phyloP scores from a whole-genome alignment of 2,888 invertebrate species.

The Mimumesa dahlbomi region DNA sequence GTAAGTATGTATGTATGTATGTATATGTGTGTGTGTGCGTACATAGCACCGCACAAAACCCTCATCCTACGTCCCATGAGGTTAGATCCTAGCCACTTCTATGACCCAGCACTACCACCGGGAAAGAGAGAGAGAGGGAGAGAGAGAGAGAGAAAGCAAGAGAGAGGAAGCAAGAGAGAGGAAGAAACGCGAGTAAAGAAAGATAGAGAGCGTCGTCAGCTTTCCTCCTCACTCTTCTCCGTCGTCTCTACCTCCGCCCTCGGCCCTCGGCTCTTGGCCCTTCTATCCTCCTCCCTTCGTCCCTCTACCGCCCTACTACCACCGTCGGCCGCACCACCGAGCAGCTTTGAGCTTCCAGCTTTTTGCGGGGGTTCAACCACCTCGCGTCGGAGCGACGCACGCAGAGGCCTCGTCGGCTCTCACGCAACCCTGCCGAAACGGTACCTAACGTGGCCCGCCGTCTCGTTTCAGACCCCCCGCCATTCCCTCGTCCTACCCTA shows the following conservation, averaged over 20 bases:
- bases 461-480: conserved; percentile 38
- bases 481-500: conserved; percentile 36
- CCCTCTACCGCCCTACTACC: conserved; percentile 40
- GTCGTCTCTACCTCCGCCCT: conserved; percentile 35
- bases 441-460: conserved; percentile 66
- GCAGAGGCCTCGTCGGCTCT: conserved; percentile 70
- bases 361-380: conserved; percentile 78
- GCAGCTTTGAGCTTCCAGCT: conserved; percentile 75
- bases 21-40: conserved; percentile 28
- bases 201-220: conserved; percentile 57
- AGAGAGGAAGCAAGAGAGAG: conserved; percentile 51
- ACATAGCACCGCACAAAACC: conserved; percentile 54
- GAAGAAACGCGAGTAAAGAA: conserved; percentile 48
- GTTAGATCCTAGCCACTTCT: conserved; percentile 72
- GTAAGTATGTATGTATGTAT: background rate
- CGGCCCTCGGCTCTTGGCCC: conserved; percentile 51
- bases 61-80: conserved; percentile 62
- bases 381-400: conserved; percentile 71
- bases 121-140: conserved; percentile 34
- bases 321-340: conserved; percentile 61
- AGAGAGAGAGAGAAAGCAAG: conserved; percentile 45
- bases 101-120: conserved; percentile 65
- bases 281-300: conserved; percentile 38
- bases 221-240: conserved; percentile 43
- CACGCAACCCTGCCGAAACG: conserved; percentile 72